Evolutionary conservation across 2,888 invertebrate genomes (phyloP), one percentile per base, ranked within the genome.

Genomic region (Rhogogaster chlorosoma): DNA sequence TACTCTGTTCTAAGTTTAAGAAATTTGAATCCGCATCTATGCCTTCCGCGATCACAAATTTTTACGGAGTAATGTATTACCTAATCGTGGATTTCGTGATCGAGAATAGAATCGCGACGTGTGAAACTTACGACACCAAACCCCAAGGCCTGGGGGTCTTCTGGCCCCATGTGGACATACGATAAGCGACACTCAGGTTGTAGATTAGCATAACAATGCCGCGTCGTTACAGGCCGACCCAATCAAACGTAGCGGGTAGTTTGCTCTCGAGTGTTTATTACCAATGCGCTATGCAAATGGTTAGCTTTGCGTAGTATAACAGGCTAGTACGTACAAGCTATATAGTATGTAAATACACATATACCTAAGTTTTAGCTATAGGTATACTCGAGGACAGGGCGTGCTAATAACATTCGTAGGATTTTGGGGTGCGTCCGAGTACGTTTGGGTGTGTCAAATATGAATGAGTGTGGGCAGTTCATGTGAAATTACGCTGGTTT

Each of bases 181-280:
- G 78, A 77, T 80, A 49, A 64, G 67, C 67, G 67, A 29, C 67
- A 70, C 83, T 83, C 67, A 12, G 67, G 67, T 64, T 38, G 67
- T 70, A 92, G 91, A 93, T 93, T 93, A 92, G 92, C 92, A 93
- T 92, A 91, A 93, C 92, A 93, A 92, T 93, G 90, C 90, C 88
- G 87, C 89, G 90, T 92, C 92, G 92, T 93, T 92, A 93, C 89
- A 89, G 88, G 89, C 80, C 87, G 89, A 90, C 89, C 92, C 92
- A 93, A 93, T 93, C 92, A 92, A 92, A 93, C 89, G 89, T 89
- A 89, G 90, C 87, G 90, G 90, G 90, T 89, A 91, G 91, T 91
- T 92, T 91, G 91, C 90, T 88, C 90, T 88, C 82, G 89, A 90
- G 90, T 91, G 91, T 91, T 91, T 91, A 90, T 90, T 90, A 91